Percentiles rank a stretch among this genome's conserved stretches.
These are phyloP conservation scores for Rhabditoides inermis DNA, from an alignment of 2,888 invertebrate species.

Conservation along the genomic window DNA sequence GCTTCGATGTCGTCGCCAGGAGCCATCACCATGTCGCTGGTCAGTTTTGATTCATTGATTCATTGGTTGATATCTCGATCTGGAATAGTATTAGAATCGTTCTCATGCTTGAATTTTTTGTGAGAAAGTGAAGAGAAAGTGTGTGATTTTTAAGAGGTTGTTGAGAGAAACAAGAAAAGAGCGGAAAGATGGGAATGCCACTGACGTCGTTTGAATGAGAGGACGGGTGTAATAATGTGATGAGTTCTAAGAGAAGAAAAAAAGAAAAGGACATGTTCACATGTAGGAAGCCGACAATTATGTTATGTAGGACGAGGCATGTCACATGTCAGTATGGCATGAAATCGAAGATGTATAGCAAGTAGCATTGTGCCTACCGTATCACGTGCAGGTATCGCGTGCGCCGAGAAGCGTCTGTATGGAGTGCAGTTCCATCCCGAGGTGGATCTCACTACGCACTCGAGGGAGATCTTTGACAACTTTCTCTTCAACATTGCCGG, in stretches of 20 bases:
- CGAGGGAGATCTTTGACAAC: constrained; percentile 73
- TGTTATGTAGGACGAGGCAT: constrained; percentile 3
- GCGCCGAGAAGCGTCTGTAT: constrained; percentile 79
- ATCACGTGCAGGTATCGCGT: constrained; percentile 69
- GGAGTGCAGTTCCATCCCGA: constrained; percentile 99
- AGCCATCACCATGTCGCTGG: constrained; percentile 55
- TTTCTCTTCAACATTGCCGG: constrained; percentile 86
- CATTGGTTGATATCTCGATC: not conserved
- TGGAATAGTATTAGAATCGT: not conserved
- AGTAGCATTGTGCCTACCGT: too few species aligned
- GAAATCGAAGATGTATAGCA: too few species aligned
- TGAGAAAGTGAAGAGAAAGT: not conserved
- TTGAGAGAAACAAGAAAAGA: not conserved
- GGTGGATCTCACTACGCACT: constrained; percentile 72
- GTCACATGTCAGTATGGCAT: too few species aligned
- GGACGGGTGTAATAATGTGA: not conserved
- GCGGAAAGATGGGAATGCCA: not conserved
- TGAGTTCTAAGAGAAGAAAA: not conserved
- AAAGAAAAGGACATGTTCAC: not conserved
- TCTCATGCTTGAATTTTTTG: not conserved
- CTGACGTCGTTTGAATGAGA: not conserved
- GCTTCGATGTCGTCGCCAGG: constrained; percentile 74
- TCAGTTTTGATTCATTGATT: constrained; percentile 4
- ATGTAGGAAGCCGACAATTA: not conserved
- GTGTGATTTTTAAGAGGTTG: not conserved